Percentiles rank a stretch among this genome's conserved stretches.
phyloP scores from a whole-genome alignment of 2,113 vertebrate genomes.

The Turnix velox region DNA sequence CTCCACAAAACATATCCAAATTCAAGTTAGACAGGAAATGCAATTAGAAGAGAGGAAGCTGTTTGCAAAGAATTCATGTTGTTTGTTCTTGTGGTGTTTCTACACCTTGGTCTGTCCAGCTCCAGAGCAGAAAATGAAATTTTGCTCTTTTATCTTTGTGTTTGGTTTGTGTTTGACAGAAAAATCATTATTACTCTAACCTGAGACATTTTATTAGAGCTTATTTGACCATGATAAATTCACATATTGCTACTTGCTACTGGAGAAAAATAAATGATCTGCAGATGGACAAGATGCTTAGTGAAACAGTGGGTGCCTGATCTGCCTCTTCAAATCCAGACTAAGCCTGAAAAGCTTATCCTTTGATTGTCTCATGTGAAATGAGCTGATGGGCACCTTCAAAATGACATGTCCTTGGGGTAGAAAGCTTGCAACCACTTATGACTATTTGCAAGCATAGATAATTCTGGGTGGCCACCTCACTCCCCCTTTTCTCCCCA shows the following conservation, averaged over 20 bases:
- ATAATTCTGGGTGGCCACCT: neutral
- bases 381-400: neutral
- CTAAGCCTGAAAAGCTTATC: neutral
- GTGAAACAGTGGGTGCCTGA: neutral
- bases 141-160: conserved; percentile 16
- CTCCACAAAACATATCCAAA: neutral
- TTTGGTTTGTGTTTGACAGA: neutral
- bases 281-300: neutral
- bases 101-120: neutral
- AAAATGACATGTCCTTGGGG: neutral
- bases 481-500: neutral
- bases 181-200: conserved; percentile 6
- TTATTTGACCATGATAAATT: conserved; percentile 33
- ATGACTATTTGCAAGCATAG: neutral
- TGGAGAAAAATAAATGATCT: conserved; percentile 18
- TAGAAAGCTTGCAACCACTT: neutral
- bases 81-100: neutral
- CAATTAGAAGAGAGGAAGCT: conserved; percentile 35
- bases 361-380: neutral
- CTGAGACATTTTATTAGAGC: conserved; percentile 14
- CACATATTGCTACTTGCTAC: neutral
- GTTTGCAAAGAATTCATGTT: conserved; percentile 3
- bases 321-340: neutral
- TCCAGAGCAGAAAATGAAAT: conserved; percentile 9
- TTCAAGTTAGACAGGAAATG: conserved; percentile 15